Base-by-base conservation (phyloP, 2,888 invertebrate genomes). In the Catocala fraxini region DNA sequence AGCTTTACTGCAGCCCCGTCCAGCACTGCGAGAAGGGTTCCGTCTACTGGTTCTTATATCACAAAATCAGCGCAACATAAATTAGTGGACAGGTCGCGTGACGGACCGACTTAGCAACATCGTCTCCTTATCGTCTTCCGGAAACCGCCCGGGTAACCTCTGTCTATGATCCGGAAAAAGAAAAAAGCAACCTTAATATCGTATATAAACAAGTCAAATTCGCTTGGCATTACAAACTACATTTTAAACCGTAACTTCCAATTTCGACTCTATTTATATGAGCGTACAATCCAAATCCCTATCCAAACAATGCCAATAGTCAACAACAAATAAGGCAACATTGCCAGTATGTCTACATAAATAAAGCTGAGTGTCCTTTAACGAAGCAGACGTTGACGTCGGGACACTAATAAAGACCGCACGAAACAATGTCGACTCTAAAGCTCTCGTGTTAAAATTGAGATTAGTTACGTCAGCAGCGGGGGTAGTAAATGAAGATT, bases 291-390 rank as follows among this genome's bases (percentile, higher is more conserved):
- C 70, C 68, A 83, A 82, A 81, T 83, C 75, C 61, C 71, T 65
- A 78, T 63, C 53, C 64, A 54, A 63, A 75, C 77, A 80, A 79
- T 73, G 76, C 79, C 74, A 78, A 82, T 81, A 81, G 83, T 81
- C 74, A 73, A 85, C 87, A 85, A 88, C 87, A 90, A 91, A 90
- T 91, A 91, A 90, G 89, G 89, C 86, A 92, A 92, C 90, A 88
- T 89, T 92, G 89, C 89, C 90, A 87, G 90, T 93, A 91, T 89
- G 91, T 91, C 90, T 89, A 91, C 93, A 91, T 92, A 91, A 92
- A 93, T 94, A 94, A 93, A 92, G 93, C 90, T 86, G 92, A 93
- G 91, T 91, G 91, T 94, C 93, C 92, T 92, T 92, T 93, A 93
- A 92, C 93, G 91, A 91, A 92, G 89, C 89, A 89, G 91, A 93